phyloP scores from a whole-genome alignment of 2,113 vertebrate genomes.

The Gymnarchus niloticus region DNA sequence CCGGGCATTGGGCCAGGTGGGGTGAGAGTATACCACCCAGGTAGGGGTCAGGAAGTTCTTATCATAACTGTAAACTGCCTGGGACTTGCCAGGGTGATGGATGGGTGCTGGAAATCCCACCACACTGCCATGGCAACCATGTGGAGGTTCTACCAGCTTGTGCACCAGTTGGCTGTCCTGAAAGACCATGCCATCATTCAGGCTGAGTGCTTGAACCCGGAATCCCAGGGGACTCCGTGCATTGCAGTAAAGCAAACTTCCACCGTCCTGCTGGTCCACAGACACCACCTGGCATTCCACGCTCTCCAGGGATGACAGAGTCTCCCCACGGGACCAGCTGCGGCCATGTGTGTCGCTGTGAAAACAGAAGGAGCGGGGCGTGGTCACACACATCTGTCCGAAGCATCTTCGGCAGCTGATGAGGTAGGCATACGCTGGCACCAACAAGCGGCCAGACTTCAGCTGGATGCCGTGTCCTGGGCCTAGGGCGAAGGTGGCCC shows the following conservation, averaged over 20 bases:
- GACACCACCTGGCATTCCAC: slow-evolving; percentile 90
- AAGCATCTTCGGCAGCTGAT: slow-evolving; percentile 84
- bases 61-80: not conserved
- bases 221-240: slow-evolving; percentile 80
- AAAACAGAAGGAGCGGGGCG: slow-evolving; percentile 79
- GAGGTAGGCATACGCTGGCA: slow-evolving; percentile 86
- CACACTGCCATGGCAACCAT: slow-evolving; percentile 85
- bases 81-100: slow-evolving; percentile 5
- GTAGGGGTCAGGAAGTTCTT: slow-evolving; percentile 63
- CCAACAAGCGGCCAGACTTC: slow-evolving; percentile 76
- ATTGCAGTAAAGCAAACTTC: slow-evolving; percentile 78
- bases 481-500: slow-evolving; percentile 89
- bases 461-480: slow-evolving; percentile 89
- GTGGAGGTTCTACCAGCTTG: slow-evolving; percentile 69
- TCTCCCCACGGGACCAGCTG: slow-evolving; percentile 73
- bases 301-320: slow-evolving; percentile 72
- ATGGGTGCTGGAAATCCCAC: slow-evolving; percentile 79
- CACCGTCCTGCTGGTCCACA: slow-evolving; percentile 71
- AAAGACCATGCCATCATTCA: slow-evolving; percentile 72
- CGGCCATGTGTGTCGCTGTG: slow-evolving; percentile 83
- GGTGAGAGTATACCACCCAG: slow-evolving; percentile 87
- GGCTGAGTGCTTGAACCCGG: slow-evolving; percentile 83
- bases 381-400: slow-evolving; percentile 76
- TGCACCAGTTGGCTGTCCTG: slow-evolving; percentile 76
- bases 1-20: slow-evolving; percentile 66